Conservation (phyloP, 1,140 invertebrate species). For the Drosophila littoralis region DNA sequence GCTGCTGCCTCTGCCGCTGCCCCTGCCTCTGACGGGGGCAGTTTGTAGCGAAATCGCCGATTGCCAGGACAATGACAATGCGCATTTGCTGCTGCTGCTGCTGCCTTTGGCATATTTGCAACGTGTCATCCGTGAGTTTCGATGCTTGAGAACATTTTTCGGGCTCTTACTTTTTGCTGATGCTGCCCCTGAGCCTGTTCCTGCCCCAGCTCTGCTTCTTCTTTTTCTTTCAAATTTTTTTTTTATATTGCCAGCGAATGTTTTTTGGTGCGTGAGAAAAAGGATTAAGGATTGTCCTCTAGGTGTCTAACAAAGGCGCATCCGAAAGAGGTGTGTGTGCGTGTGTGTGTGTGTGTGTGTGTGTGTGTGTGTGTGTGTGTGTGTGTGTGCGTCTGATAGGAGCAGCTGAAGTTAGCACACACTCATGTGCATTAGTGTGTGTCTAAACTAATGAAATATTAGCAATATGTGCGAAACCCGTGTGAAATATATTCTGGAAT, state of each 20-base stretch:
- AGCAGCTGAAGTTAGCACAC: constrained; percentile 31
- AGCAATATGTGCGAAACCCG: not conserved
- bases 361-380: constrained; percentile 19
- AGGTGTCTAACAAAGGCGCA: constrained; percentile 24
- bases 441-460: not conserved
- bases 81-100: constrained; percentile 55
- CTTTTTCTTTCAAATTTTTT: constrained; percentile 10
- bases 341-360: constrained; percentile 15
- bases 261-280: constrained; percentile 82
- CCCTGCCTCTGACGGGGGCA: constrained; percentile 16
- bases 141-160: constrained; percentile 69
- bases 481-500: not conserved
- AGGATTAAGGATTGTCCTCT: constrained; percentile 73
- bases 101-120: constrained; percentile 60
- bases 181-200: constrained; percentile 1
- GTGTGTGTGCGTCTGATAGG: constrained; percentile 19
- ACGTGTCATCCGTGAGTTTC: constrained; percentile 60
- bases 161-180: constrained; percentile 13
- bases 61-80: constrained; percentile 73
- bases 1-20: not conserved
- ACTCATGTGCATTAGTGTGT: not conserved
- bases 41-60: constrained; percentile 62
- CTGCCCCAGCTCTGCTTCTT: constrained; percentile 4
- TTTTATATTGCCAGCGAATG: constrained; percentile 68
- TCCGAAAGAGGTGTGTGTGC: constrained; percentile 35